Conservation (phyloP, 2,113 vertebrate species). For the Grallaria varia region DNA sequence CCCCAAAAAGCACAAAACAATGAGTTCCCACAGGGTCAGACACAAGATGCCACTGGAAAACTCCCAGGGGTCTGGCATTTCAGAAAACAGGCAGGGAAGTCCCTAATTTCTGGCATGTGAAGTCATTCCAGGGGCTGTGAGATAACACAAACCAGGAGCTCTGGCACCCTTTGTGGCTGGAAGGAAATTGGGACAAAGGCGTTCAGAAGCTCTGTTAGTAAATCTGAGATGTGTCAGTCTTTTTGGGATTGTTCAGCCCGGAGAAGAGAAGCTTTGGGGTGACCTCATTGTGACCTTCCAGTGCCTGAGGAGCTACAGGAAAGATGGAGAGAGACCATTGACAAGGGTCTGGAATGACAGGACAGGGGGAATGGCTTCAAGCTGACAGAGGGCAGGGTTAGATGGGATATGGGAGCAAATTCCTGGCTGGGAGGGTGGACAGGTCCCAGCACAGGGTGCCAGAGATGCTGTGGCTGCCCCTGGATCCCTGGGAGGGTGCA, state of each 20-base stretch:
- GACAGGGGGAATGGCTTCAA: not conserved
- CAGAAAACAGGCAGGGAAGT: not conserved
- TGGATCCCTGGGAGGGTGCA: not conserved
- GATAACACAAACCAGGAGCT: not conserved
- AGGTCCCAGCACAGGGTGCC: not conserved
- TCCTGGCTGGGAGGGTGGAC: accelerated
- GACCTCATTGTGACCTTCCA: accelerated
- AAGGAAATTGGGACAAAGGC: not conserved
- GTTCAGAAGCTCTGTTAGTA: not conserved
- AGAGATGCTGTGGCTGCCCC: not conserved
- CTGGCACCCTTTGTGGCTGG: not conserved
- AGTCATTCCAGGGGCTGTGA: not conserved
- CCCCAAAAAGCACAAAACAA: not conserved
- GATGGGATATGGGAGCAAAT: accelerated
- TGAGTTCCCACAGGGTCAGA: not conserved
- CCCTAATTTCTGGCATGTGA: not conserved
- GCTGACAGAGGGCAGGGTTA: accelerated
- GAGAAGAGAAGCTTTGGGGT: not conserved
- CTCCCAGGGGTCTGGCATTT: not conserved
- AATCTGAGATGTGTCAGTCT: not conserved
- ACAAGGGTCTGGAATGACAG: not conserved
- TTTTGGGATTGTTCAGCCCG: not conserved
- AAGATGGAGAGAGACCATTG: not conserved
- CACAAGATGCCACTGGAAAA: not conserved
- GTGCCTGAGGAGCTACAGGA: not conserved